Conservation (phyloP, 2,888 invertebrate genomes). For the Chymomyza fuscimana region DNA sequence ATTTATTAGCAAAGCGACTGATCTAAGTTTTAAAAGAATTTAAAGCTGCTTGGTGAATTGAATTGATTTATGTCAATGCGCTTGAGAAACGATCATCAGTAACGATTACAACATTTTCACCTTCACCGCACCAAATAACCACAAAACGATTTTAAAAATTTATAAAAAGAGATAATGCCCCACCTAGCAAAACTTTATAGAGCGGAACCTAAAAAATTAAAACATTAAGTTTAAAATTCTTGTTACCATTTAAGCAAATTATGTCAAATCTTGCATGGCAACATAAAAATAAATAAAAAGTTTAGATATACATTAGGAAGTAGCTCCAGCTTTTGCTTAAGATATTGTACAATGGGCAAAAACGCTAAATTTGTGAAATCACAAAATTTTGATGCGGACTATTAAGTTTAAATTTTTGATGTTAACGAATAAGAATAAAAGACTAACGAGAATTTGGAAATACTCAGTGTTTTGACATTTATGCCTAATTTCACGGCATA, state of each 20-base stretch:
- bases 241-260: not conserved
- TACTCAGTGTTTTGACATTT: too few relatives aligned
- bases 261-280: not conserved
- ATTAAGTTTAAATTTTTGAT: too few relatives aligned
- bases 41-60: too few relatives aligned
- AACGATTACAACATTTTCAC: constrained; percentile 37
- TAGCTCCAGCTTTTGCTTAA: not conserved
- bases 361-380: too few relatives aligned
- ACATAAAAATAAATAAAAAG: not conserved
- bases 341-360: not conserved
- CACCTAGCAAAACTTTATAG: not conserved
- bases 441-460: too few relatives aligned
- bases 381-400: too few relatives aligned
- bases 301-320: not conserved
- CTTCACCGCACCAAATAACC: constrained; percentile 22
- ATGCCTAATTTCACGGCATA: too few relatives aligned
- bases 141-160: constrained; percentile 44
- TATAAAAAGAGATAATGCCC: not conserved
- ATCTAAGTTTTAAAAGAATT: too few relatives aligned
- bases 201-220: not conserved
- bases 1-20: too few relatives aligned
- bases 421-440: too few relatives aligned
- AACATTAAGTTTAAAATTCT: not conserved
- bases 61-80: too few relatives aligned
- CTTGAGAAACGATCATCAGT: not conserved